Evolutionary conservation across 2,113 vertebrate genomes (phyloP).

Genomic region (Brachypteracias leptosomus): DNA sequence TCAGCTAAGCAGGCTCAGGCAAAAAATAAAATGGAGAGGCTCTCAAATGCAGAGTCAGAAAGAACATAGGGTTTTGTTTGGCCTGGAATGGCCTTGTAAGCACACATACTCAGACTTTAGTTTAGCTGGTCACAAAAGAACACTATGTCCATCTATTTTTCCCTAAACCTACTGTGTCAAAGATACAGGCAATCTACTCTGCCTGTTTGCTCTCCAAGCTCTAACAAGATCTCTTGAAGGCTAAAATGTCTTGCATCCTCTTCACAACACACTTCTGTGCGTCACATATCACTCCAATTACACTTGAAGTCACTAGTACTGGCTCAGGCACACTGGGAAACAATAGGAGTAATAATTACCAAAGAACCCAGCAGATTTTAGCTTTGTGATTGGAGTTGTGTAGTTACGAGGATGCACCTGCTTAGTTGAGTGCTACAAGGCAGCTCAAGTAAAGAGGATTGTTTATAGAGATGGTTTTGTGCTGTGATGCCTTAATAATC

Average conservation of each 20-base stretch:
- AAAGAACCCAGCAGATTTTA: rapidly evolving
- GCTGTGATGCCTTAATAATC: neutral
- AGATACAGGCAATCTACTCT: neutral
- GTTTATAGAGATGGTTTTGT: neutral
- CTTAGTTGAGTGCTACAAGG: neutral
- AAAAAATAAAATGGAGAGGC: neutral
- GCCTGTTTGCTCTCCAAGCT: neutral
- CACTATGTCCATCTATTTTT: neutral
- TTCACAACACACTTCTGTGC: neutral
- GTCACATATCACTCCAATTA: neutral
- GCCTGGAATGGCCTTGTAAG: neutral
- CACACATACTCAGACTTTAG: neutral
- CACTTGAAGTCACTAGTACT: neutral
- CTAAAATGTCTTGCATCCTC: neutral
- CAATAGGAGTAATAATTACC: neutral
- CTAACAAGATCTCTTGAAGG: neutral
- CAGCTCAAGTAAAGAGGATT: neutral
- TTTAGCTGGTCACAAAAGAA: neutral
- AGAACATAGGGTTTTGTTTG: neutral
- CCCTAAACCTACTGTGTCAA: neutral
- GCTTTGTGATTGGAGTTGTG: neutral
- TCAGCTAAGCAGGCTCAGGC: neutral
- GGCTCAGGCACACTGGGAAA: neutral
- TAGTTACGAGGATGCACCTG: neutral
- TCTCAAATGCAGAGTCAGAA: neutral